Base-by-base conservation (phyloP, 2,797 vertebrate species). In the Rhincodon typus region DNA sequence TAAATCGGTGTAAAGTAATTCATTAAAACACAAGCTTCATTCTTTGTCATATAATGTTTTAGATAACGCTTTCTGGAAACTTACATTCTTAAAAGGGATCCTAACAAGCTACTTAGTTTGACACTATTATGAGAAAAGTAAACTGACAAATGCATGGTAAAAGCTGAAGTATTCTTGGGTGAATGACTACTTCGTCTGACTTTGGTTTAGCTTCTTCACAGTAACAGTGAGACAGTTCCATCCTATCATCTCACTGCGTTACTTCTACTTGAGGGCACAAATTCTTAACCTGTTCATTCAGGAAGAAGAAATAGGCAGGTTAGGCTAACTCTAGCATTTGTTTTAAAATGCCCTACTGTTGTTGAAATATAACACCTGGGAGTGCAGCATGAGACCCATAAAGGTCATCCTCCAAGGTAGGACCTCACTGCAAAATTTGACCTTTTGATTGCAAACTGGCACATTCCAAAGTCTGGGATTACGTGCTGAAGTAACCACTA, bases 21-120 rank as follows among this genome's bases (percentile, higher is more conserved):
- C 15, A 77, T 95, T 34, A 74, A 7, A 95, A 74, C 50, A 74
- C 50, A 95, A 7, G 94, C 46, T 95, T 94, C 94, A 57, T 95
- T 95, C 30, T 95, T 34, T 77, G 12, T 21, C 94, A 95, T 6
- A 7, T 13, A 95, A 13, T 13, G 53, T 95, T 27, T 46, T 72
- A 46, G 15, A 95, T 13, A 53, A 53, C 34, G 46, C 17, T 50
- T 77, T 77, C 70, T 77, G 46, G 74, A 15, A 19, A 57, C 27
- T 74, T 50, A 74, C 50, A 30, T 74, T 67, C 38, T 27, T 72
- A 94, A 69, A 7, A 25, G 42, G 25, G 42, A 72, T 50, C 42
- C 69, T 50, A 46, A 94, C 42, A 46, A 70, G 69, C 72, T 72
- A 74, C 67, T 53, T 50, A 94, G 38, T 4, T 34, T 95, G 70